phyloP scores from a whole-genome alignment of 2,888 invertebrate genomes.

The Fragum fragum region DNA sequence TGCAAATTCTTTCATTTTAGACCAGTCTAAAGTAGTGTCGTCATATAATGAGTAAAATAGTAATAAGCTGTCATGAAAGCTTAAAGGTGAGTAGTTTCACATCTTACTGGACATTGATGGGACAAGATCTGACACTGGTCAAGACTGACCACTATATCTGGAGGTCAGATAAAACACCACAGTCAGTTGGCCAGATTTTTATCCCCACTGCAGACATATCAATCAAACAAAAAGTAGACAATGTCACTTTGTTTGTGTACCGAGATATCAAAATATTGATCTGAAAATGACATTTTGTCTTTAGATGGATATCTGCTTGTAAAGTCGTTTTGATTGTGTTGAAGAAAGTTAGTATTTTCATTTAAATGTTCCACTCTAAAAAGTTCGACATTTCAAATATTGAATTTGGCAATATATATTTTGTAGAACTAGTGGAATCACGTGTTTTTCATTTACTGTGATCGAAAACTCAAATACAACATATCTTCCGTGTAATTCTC shows the following conservation, averaged over 20 bases:
- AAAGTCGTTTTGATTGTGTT: not conserved
- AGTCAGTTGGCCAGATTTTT: slow-evolving; percentile 8
- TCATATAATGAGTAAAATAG: too few species aligned
- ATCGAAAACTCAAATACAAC: too few species aligned
- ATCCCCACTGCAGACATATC: slow-evolving; percentile 9
- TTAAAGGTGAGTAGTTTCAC: slow-evolving; percentile 27
- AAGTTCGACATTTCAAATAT: too few species aligned
- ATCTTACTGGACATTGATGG: slow-evolving; percentile 33
- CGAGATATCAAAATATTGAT: slow-evolving; percentile 21
- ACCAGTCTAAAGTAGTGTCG: too few species aligned
- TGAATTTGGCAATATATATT: too few species aligned
- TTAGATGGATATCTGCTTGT: not conserved
- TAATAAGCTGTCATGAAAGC: slow-evolving; percentile 5
- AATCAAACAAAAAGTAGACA: slow-evolving; percentile 15
- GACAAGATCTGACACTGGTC: slow-evolving; percentile 12
- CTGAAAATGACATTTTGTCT: slow-evolving; percentile 17
- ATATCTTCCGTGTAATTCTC: too few species aligned
- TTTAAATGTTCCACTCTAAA: not conserved
- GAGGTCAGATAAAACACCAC: slow-evolving; percentile 15
- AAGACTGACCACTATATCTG: not conserved
- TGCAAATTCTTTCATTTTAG: too few species aligned
- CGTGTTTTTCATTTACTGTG: too few species aligned
- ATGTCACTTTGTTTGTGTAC: slow-evolving; percentile 9
- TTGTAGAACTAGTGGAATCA: too few species aligned
- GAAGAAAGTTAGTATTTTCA: not conserved